Base-by-base conservation (phyloP, 2,888 invertebrate species). In the Elaeidobius kamerunicus region DNA sequence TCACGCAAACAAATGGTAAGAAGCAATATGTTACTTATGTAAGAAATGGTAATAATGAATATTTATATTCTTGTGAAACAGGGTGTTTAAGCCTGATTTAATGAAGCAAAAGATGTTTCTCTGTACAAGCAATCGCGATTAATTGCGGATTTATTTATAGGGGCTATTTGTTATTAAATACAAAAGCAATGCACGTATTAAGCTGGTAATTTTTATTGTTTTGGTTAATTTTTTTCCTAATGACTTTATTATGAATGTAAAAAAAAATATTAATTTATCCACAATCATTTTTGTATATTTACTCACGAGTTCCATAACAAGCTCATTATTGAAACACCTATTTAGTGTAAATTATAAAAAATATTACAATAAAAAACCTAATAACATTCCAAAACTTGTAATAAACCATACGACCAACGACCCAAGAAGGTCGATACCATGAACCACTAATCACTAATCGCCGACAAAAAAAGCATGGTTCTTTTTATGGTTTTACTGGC, bases 1-100 rank as follows among this genome's bases (percentile, higher is more conserved):
- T 51, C 51, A 51, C 51, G 51, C 51, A 38, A 51, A 30, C n/a
- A 19, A 9, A 12, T 23, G 14, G 35, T 20, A 45, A 35, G 45
- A 35, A 20, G 47, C 39, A 47, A 27, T 39, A 39, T 39, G 47
- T 39, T 39, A 17, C 47, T 39, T 39, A 47, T 39, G 39, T 47
- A 38, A 47, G 47, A 27, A 39, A 47, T 38, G 38, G 38, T 39
- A 47, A 39, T 39, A 39, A 47, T 39, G 39, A 39, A 39, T 47
- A 47, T 30, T 30, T 47, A 46, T 47, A n/a, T 47, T 34, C 19
- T 43, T 16, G 28, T 28, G 28, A 17, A 38, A 47, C 39, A 14
- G 18, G 30, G 30, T 46, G 17, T 46, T 46, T 39, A 27, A 38
- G 27, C 12, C 30, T 46, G 46, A 46, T 46, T 46, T 46, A 46